Evolutionary conservation across 2,113 vertebrate species (phyloP).

Genomic region (Vanacampus margaritifer): DNA sequence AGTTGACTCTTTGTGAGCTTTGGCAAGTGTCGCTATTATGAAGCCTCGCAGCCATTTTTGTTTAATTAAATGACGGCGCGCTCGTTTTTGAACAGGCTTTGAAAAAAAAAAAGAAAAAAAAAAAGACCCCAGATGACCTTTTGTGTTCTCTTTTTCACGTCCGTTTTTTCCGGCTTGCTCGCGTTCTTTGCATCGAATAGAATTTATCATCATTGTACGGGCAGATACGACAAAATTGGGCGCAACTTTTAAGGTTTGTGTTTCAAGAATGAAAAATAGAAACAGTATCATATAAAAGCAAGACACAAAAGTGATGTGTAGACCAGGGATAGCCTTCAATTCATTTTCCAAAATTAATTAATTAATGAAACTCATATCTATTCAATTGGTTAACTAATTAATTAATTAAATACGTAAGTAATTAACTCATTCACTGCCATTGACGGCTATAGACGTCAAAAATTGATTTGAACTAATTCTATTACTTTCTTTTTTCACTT

Average conservation of each 20-base stretch:
- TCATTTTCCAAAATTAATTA: too few relatives aligned
- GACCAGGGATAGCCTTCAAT: too few relatives aligned
- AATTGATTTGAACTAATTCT: too few relatives aligned
- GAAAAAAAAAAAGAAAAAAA: neutral
- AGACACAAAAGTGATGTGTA: too few relatives aligned
- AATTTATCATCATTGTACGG: neutral
- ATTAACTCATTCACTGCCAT: too few relatives aligned
- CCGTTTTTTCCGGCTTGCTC: neutral
- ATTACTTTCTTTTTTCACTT: too few relatives aligned
- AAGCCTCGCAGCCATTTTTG: neutral
- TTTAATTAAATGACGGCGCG: constrained; percentile 6
- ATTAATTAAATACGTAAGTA: too few relatives aligned
- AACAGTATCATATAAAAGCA: too few relatives aligned
- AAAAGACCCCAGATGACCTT: neutral
- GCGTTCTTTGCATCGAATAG: neutral
- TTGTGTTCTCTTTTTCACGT: neutral
- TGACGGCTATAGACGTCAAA: too few relatives aligned
- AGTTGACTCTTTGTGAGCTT: neutral
- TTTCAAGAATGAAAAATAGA: neutral
- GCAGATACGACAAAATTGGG: neutral
- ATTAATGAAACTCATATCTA: too few relatives aligned
- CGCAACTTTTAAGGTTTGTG: neutral
- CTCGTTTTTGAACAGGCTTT: neutral
- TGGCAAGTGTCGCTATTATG: neutral
- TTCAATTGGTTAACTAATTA: too few relatives aligned